A percentile compares a stretch with the other conserved stretches of the same genome.
Conservation (phyloP, 2,113 vertebrate genomes). For the Herpailurus yagouaroundi region DNA sequence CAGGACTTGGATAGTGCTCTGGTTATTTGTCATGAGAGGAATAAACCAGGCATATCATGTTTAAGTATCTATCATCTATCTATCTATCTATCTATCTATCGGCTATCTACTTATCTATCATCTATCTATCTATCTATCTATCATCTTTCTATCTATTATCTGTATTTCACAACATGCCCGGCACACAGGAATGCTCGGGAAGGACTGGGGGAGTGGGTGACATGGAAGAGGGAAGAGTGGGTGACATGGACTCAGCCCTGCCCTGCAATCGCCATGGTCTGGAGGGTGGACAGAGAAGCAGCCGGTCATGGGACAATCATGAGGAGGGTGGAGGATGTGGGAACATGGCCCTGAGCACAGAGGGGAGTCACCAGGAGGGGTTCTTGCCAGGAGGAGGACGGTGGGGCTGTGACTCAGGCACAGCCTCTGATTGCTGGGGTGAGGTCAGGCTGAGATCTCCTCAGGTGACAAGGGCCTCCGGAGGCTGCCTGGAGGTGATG, state of each 20-base stretch:
- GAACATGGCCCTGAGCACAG: background rate
- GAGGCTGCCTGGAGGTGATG: background rate
- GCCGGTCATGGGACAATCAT: background rate
- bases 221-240: background rate
- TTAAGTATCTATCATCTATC: background rate
- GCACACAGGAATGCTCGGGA: background rate
- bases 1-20: background rate
- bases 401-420: background rate
- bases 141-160: background rate
- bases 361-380: background rate
- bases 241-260: no score
- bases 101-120: no score
- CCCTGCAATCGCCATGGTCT: background rate
- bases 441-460: background rate
- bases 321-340: background rate
- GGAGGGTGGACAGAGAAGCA: background rate
- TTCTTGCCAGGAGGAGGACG: no score
- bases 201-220: background rate
- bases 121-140: background rate
- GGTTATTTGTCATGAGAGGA: background rate
- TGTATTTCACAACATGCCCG: no score
- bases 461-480: background rate
- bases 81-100: background rate
- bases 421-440: background rate
- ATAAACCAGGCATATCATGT: background rate